A percentile compares a stretch with the other conserved stretches of the same genome.
These are phyloP conservation scores for Microtus oregoni DNA, from an alignment of 2,113 vertebrate species.

Conservation along the genomic window DNA sequence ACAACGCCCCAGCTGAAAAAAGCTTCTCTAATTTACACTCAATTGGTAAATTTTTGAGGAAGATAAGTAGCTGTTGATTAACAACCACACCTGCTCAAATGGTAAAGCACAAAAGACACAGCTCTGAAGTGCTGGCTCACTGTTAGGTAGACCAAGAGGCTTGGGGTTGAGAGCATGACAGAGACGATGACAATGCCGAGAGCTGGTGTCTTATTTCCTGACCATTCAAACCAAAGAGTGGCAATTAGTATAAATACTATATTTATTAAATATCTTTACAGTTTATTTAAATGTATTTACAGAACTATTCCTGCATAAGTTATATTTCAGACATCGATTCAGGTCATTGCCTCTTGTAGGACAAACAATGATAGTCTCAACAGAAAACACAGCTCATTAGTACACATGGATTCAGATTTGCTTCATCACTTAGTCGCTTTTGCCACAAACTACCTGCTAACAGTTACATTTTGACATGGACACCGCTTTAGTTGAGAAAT, in stretches of 20 bases:
- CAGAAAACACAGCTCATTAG: slow-evolving; percentile 86
- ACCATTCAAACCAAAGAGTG: slow-evolving; percentile 49
- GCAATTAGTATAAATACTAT: slow-evolving; percentile 95
- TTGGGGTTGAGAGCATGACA: background rate
- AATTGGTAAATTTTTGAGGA: slow-evolving; percentile 25
- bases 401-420: slow-evolving; percentile 80
- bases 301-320: slow-evolving; percentile 92
- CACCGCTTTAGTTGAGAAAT: slow-evolving; percentile 61
- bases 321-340: slow-evolving; percentile 90
- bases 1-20: background rate
- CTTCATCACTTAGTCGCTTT: slow-evolving; percentile 80
- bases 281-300: slow-evolving; percentile 93
- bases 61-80: background rate
- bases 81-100: background rate
- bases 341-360: slow-evolving; percentile 88
- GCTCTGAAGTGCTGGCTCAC: background rate
- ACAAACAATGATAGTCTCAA: slow-evolving; percentile 88
- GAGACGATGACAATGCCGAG: background rate
- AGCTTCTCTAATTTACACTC: background rate
- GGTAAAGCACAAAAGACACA: background rate
- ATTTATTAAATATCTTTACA: slow-evolving; percentile 98
- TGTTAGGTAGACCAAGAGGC: background rate
- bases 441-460: slow-evolving; percentile 79
- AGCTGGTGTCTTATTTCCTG: background rate
- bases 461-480: slow-evolving; percentile 68